phyloP scores from a whole-genome alignment of 2,797 vertebrate species.

The Austrolebias charrua region DNA sequence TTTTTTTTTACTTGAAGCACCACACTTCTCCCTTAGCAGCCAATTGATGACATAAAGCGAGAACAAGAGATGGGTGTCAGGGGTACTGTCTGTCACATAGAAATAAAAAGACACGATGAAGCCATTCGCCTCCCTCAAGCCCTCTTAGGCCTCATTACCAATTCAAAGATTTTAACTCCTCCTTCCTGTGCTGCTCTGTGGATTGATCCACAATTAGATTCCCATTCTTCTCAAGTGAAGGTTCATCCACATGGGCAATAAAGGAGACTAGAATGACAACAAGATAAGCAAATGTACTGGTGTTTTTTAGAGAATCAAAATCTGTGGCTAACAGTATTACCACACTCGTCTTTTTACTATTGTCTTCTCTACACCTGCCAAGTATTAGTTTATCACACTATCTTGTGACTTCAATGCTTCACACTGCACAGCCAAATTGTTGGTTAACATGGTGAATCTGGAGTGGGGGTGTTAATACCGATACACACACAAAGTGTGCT shows the following conservation, averaged over 20 bases:
- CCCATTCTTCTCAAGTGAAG: slow-evolving; percentile 39
- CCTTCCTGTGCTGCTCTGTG: slow-evolving; percentile 1
- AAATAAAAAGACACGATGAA: slow-evolving; percentile 62
- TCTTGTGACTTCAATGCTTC: too few relatives aligned
- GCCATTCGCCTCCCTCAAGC: slow-evolving; percentile 53
- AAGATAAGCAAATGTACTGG: slow-evolving; percentile 4
- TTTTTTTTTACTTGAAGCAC: slow-evolving; percentile 23
- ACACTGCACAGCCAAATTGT: too few relatives aligned
- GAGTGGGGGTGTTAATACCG: too few relatives aligned
- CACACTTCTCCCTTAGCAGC: slow-evolving; percentile 22
- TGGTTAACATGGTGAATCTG: too few relatives aligned
- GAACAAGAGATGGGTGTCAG: slow-evolving; percentile 48
- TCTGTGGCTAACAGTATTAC: slow-evolving; percentile 1
- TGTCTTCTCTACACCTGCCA: neutral
- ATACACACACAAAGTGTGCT: too few relatives aligned
- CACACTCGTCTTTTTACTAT: neutral
- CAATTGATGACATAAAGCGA: slow-evolving; percentile 32
- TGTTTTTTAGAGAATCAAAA: neutral
- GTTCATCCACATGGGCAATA: slow-evolving; percentile 24
- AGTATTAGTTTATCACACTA: neutral
- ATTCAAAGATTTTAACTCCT: slow-evolving; percentile 32
- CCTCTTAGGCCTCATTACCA: slow-evolving; percentile 69
- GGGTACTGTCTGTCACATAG: slow-evolving; percentile 62
- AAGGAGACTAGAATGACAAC: slow-evolving; percentile 9
- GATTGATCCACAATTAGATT: slow-evolving; percentile 62